Conservation (phyloP, 2,888 invertebrate species). For the Endomychus coccineus region DNA sequence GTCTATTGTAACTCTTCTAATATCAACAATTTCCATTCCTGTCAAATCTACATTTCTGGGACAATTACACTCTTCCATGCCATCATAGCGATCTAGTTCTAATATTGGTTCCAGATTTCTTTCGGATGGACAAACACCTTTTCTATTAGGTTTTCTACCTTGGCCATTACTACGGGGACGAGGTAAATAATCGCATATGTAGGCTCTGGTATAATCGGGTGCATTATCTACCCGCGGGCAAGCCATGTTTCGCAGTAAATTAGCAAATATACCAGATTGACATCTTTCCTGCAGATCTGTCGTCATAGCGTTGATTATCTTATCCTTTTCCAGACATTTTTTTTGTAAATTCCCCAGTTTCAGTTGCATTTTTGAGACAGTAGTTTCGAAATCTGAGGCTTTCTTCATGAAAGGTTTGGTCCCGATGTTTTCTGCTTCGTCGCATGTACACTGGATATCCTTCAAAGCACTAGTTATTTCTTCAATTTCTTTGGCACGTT, state of each 20-base stretch:
- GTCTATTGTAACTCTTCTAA: constrained; percentile 29
- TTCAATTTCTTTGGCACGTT: constrained; percentile 22
- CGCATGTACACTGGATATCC: constrained; percentile 28
- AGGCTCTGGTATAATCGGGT: constrained; percentile 9
- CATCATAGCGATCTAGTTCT: constrained; percentile 8
- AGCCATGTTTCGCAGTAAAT: constrained; percentile 18
- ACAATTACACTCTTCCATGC: constrained; percentile 1
- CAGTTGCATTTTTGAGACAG: constrained; percentile 33
- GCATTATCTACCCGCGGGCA: constrained; percentile 3
- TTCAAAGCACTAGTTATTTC: constrained; percentile 26
- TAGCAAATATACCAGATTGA: constrained; percentile 19
- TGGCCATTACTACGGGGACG: constrained; percentile 11
- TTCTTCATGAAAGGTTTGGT: constrained; percentile 22
- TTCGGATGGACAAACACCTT: constrained; percentile 2
- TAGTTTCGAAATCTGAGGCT: constrained; percentile 28
- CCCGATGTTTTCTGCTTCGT: constrained; percentile 24
- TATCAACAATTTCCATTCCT: constrained; percentile 30
- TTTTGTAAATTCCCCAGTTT: constrained; percentile 32
- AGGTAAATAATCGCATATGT: constrained; percentile 9
- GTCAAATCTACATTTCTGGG: constrained; percentile 19
- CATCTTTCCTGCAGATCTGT: constrained; percentile 31
- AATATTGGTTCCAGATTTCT: constrained; percentile 10
- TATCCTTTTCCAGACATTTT: constrained; percentile 37
- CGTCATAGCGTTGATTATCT: constrained; percentile 36
- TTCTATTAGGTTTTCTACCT: constrained; percentile 4